Percentiles rank a stretch among this genome's conserved stretches.
phyloP scores from a whole-genome alignment of 2,113 vertebrate species.

The Climacteris rufus region DNA sequence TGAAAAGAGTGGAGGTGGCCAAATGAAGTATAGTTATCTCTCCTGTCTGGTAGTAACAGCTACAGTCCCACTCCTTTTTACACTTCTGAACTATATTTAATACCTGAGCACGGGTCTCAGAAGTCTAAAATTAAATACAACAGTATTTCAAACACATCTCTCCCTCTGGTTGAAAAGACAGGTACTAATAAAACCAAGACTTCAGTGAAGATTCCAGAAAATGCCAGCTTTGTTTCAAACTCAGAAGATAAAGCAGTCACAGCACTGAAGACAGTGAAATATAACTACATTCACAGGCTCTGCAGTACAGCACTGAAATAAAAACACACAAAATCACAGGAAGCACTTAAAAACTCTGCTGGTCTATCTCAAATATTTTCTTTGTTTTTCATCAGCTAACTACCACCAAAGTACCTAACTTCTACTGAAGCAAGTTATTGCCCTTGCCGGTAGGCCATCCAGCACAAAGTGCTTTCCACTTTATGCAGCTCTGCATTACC shows the following conservation, averaged over 20 bases:
- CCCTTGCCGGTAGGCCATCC: neutral
- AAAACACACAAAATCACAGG: neutral
- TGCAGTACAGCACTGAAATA: neutral
- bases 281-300: neutral
- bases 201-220: neutral
- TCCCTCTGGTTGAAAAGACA: neutral
- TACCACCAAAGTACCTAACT: neutral
- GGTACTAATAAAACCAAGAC: neutral
- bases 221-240: neutral
- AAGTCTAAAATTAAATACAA: neutral
- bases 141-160: neutral
- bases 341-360: neutral
- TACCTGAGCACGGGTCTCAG: neutral
- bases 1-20: neutral
- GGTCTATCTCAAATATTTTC: neutral
- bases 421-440: neutral
- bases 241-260: neutral
- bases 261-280: neutral
- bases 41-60: neutral
- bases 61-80: neutral
- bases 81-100: neutral
- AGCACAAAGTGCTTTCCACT: accelerated
- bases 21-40: neutral
- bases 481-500: neutral
- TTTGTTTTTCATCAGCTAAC: neutral